phyloP scores from a whole-genome alignment of 2,113 vertebrate species.

The Sciurus niger region DNA sequence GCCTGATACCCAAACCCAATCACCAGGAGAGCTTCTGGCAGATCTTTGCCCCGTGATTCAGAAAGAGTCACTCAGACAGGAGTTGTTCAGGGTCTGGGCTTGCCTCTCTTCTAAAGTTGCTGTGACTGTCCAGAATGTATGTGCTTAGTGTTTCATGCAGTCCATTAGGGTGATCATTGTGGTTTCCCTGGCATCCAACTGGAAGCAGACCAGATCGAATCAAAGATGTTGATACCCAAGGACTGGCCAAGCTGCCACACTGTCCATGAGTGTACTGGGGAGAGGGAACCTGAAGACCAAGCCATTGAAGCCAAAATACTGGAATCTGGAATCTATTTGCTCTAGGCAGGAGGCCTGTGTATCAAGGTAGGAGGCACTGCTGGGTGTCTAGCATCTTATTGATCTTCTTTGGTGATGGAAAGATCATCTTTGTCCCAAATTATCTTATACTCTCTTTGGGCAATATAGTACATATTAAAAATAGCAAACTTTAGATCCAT shows the following conservation, averaged over 20 bases:
- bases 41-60: not conserved
- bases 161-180: not conserved
- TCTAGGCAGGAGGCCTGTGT: not conserved
- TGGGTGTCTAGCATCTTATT: not conserved
- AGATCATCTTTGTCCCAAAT: not conserved
- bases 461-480: not conserved
- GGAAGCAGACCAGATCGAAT: not conserved
- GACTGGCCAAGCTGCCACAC: not conserved
- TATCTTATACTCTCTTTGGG: not conserved
- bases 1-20: not conserved
- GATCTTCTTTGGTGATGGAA: not conserved
- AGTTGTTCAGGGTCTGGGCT: not conserved
- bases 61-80: not conserved
- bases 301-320: accelerated
- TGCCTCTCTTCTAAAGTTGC: not conserved
- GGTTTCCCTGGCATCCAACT: constrained; percentile 9
- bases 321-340: not conserved
- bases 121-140: not conserved
- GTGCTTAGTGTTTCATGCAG: not conserved
- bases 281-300: not conserved
- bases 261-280: accelerated
- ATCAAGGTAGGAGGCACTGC: not conserved
- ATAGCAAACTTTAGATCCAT: not conserved
- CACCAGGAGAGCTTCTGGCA: not conserved
- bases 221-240: not conserved